Base-by-base conservation (phyloP, 64 coral and sea anemone genomes). In the Cladopsammia gracilis region DNA sequence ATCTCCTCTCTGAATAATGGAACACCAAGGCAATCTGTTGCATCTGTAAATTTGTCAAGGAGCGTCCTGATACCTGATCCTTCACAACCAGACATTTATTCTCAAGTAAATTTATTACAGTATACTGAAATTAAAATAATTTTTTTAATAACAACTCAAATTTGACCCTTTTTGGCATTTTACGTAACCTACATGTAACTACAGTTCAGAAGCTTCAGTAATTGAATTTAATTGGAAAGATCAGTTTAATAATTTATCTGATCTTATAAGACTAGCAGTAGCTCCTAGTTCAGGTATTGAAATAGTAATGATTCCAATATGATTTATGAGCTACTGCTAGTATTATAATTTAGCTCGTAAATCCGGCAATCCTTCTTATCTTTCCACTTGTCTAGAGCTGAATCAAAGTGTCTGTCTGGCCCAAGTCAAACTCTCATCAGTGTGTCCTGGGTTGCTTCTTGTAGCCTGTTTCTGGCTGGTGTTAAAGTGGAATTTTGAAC, bases 401-500 rank as follows among this genome's bases (percentile, higher is more conserved):
- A 83, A 64, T 91, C 82, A 67, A 91, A 91, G 69, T 76, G 79
- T 71, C 89, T 91, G 76, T 83, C 78, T 26, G 89, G 89, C 59
- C 89, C 78, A 71, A 91, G 77, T 67, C 79, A 56, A 70, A 91
- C 89, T 72, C 88, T 22, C 47, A 73, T 91, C 34, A 91, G 34
- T 91, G 78, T 91, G 62, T 91, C 75, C 57, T 91, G 77, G 18
- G 71, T 69, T n/a, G 20, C 89, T 83, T 70, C 62, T 72, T 64
- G 51, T 0, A 91, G 65, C 67, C 65, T 20, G 89, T 91, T 91
- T 73, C 77, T n/a, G 56, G 89, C 82, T 56, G 78, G 89, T 61
- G 78, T 91, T 91, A 85, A 72, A 75, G 71, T 84, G 89, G 14
- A 82, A 54, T 91, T 91, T 75, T 91, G 89, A 0, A 91, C 89